Evolutionary conservation across 2,113 vertebrate genomes (phyloP), one percentile per base, ranked within the genome.

Genomic region (Chamaea fasciata): DNA sequence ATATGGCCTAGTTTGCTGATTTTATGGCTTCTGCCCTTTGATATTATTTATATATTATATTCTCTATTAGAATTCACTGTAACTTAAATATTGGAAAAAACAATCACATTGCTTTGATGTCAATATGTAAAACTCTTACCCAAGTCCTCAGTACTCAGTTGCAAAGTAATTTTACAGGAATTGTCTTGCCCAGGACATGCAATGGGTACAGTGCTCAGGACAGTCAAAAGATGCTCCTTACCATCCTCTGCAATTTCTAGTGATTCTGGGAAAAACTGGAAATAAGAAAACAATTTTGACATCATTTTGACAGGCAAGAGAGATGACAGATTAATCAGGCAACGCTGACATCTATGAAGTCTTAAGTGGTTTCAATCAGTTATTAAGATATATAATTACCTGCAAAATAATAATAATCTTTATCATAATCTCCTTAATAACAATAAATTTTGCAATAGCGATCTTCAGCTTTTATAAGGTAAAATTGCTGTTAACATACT

Each of bases 151-250:
- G 97, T 97, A 18, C 94, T 98, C 41, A 99, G 95, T 47, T 94
- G 93, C 70, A 99, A 96, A 42, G 96, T 95, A 55, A 99, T 94
- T 76, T 97, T 98, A 92, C 98, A 98, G 46, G 83, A 97, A 33
- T 91, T 91, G 4, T 83, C 81, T 3, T 94, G 83, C 27, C 95
- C 87, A 6, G 86, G 41, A 57, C 94, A 96, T 35, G 84, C 76
- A 84, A 97, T 90, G 69, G 98, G 98, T 21, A 99, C 96, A 0
- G 98, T 98, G 96, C 98, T 99, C 97, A 97, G 90, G 69, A 98
- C 19, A 6, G 95, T 97, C 96, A 99, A 93, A 94, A 83, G 26
- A 3, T 99, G 98, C 92, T 98, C 98, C 83, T 96, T 92, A 35
- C 97, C 91, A 85, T 99, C 98, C 87, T 99, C 98, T 14, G 97